phyloP scores from a whole-genome alignment of 2,888 invertebrate genomes.

The Trichogramma dendrolimi region DNA sequence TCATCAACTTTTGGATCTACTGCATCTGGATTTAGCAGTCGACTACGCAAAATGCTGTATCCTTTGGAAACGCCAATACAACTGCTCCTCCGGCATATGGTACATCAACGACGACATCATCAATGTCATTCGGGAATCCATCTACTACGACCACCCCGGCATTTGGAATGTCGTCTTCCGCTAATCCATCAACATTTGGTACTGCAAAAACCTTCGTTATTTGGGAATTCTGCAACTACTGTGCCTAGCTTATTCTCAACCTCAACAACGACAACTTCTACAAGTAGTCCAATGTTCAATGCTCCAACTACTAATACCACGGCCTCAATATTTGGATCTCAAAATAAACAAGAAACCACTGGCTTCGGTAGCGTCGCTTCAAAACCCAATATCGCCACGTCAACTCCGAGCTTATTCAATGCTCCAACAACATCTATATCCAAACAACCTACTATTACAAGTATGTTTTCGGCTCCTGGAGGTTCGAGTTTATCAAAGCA shows the following conservation, averaged over 20 bases:
- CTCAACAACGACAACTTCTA: background rate
- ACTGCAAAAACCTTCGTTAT: background rate
- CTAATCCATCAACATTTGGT: constrained; percentile 12
- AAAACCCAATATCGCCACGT: background rate
- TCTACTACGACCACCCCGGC: background rate
- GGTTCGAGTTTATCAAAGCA: background rate
- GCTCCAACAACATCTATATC: background rate
- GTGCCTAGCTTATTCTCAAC: constrained; percentile 6
- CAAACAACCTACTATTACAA: background rate
- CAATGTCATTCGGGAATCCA: background rate
- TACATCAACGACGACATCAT: background rate
- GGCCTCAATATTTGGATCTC: constrained; percentile 8
- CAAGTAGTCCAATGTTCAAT: constrained; percentile 15
- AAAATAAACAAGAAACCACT: too few relatives aligned
- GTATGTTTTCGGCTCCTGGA: background rate
- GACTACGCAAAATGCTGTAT: background rate
- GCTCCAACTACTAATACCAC: background rate
- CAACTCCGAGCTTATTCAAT: constrained; percentile 17
- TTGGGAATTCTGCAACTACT: constrained; percentile 8
- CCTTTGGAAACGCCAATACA: background rate
- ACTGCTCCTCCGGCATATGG: constrained; percentile 10
- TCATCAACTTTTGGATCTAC: background rate
- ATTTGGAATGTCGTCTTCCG: background rate
- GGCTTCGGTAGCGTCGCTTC: too few relatives aligned
- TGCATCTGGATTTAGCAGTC: background rate